Percentiles rank a stretch among this genome's conserved stretches.
Conservation (phyloP, 2,888 invertebrate species). For the Rosalia funebris region DNA sequence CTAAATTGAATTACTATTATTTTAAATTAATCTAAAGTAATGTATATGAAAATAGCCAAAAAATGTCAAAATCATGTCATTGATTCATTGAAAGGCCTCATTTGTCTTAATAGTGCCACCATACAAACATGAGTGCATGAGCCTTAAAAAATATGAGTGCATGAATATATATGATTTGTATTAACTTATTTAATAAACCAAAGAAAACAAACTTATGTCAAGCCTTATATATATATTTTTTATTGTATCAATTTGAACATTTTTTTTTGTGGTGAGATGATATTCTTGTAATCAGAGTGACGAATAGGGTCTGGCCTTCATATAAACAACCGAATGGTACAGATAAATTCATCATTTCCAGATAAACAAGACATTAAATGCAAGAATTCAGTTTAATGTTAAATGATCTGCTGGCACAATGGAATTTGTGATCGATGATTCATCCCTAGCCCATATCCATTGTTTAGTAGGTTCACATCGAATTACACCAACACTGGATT, state of each 20-base stretch:
- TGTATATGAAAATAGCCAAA: no score
- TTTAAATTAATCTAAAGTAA: no score
- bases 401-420: constrained; percentile 3
- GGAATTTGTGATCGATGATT: constrained; percentile 5
- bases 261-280: neutral
- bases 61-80: no score
- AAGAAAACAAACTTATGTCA: neutral
- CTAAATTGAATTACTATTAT: no score
- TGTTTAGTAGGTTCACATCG: constrained; percentile 3
- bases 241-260: neutral
- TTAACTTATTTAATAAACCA: neutral
- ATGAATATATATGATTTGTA: neutral
- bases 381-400: constrained; percentile 5
- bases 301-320: neutral
- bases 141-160: no score
- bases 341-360: constrained; percentile 4
- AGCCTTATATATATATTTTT: neutral
- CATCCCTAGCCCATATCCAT: neutral
- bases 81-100: no score
- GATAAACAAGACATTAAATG: neutral
- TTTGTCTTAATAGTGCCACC: no score
- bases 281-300: neutral
- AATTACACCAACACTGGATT: no score
- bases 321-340: neutral
- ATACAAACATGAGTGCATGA: no score